Evolutionary conservation across 2,113 vertebrate species (phyloP), one percentile per base, ranked within the genome.

Genomic region (Arothron firmamentum): DNA sequence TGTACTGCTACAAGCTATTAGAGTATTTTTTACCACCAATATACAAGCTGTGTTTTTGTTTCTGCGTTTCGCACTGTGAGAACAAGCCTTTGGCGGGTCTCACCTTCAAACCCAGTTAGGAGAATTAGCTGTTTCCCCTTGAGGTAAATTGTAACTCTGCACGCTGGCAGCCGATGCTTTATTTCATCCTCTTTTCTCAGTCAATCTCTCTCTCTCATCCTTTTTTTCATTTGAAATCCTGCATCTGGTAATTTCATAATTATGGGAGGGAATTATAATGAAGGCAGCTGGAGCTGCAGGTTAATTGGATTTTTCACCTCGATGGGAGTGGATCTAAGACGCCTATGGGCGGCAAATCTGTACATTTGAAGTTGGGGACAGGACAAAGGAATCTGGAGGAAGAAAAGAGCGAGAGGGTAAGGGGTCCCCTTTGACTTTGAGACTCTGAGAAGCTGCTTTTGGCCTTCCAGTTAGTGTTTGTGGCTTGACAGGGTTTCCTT

Each of bases 301-400:
- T 89, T 90, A 90, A 90, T 90, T 90, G 84, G 81, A 88, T 87
- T 88, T 89, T 88, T 90, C 88, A 90, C 89, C 89, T 90, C 87
- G 41, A 78, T 68, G 77, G 84, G 75, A 86, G 83, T 65, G 64
- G 83, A 88, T 88, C 87, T 89, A 86, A 87, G 81, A 87, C 78
- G 70, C 79, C 72, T 73, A 83, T 80, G 77, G 88, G 88, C 79
- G 78, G 56, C 78, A 77, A 85, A 87, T 86, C 77, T 81, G 82
- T 60, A 64, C 77, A 80, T 89, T 87, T 88, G 85, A 90, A 86
- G 87, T 79, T 83, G 78, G 77, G 75, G 77, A 82, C 81, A 84
- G 81, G 84, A 88, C 86, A 87, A 88, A 88, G 85, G 80, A 85
- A 70, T 61, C 74, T 57, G 69, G 56, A 72, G 72, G 70, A 85